phyloP scores from a whole-genome alignment of 35 echinoderm and acorn worm species.

The Apostichopus japonicus region DNA sequence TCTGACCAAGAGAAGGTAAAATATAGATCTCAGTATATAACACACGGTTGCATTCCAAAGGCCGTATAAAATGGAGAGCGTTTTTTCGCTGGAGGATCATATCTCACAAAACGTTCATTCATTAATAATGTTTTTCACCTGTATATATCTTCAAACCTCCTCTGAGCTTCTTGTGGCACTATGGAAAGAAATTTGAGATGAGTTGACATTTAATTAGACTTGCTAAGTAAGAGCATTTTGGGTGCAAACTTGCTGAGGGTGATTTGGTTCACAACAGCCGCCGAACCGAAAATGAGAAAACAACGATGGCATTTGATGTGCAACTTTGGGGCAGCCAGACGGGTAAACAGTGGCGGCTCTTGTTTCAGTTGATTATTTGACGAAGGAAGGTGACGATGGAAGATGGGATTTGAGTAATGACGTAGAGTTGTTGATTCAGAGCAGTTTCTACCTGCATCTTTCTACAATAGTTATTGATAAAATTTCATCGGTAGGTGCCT shows the following conservation, averaged over 20 bases:
- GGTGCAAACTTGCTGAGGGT: slow-evolving; percentile 29
- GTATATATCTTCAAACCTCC: background rate
- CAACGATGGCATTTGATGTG: slow-evolving; percentile 45
- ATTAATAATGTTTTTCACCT: background rate
- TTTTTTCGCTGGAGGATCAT: background rate
- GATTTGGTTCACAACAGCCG: background rate
- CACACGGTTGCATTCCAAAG: no score
- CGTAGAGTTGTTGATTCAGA: background rate
- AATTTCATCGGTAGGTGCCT: no score
- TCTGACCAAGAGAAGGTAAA: no score
- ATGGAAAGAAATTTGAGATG: slow-evolving; percentile 38
- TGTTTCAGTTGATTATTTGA: background rate
- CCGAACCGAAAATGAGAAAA: slow-evolving; percentile 16
- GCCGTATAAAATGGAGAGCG: no score
- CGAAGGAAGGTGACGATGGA: background rate
- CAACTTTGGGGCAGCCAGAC: slow-evolving; percentile 20
- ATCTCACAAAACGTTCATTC: background rate
- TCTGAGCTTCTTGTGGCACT: background rate
- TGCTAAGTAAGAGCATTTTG: slow-evolving; percentile 41
- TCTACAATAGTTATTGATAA: background rate
- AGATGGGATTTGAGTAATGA: background rate
- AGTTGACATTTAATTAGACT: slow-evolving; percentile 49
- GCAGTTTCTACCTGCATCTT: background rate
- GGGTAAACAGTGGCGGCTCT: slow-evolving; percentile 27
- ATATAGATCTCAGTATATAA: no score